Evolutionary conservation across 2,888 invertebrate species (phyloP).

Genomic region (Amiota mariae): DNA sequence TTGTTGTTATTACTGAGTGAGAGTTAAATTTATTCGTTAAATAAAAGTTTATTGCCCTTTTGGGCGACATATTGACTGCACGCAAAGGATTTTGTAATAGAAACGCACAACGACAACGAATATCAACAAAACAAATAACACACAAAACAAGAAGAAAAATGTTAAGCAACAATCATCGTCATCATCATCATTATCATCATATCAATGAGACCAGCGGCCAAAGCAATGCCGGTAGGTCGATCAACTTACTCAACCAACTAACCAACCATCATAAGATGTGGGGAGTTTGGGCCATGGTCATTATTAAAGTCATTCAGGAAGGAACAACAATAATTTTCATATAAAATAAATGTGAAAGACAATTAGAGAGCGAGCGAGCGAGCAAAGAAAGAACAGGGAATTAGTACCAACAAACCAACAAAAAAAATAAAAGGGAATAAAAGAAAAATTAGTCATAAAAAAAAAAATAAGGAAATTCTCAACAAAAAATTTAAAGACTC

Average conservation of each 20-base stretch:
- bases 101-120: slow-evolving; percentile 4
- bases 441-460: too few species aligned
- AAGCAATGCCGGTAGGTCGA: too few species aligned
- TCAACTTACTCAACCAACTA: background rate
- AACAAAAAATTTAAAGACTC: too few species aligned
- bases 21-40: slow-evolving; percentile 38
- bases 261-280: too few species aligned
- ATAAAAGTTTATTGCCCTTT: slow-evolving; percentile 63
- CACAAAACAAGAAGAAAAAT: slow-evolving; percentile 1
- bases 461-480: too few species aligned
- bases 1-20: slow-evolving; percentile 49
- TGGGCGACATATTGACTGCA: slow-evolving; percentile 61
- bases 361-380: too few species aligned
- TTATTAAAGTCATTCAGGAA: slow-evolving; percentile 41
- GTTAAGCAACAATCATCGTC: background rate
- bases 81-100: slow-evolving; percentile 57
- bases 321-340: slow-evolving; percentile 42
- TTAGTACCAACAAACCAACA: background rate
- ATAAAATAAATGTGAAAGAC: background rate
- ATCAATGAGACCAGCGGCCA: too few species aligned
- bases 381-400: background rate
- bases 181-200: too few species aligned
- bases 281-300: background rate
- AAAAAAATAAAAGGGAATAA: too few species aligned
- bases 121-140: background rate